Evolutionary conservation across 92 coral and sea anemone species (phyloP), one percentile per base, ranked within the genome.

Genomic region (Bergia sp.): DNA sequence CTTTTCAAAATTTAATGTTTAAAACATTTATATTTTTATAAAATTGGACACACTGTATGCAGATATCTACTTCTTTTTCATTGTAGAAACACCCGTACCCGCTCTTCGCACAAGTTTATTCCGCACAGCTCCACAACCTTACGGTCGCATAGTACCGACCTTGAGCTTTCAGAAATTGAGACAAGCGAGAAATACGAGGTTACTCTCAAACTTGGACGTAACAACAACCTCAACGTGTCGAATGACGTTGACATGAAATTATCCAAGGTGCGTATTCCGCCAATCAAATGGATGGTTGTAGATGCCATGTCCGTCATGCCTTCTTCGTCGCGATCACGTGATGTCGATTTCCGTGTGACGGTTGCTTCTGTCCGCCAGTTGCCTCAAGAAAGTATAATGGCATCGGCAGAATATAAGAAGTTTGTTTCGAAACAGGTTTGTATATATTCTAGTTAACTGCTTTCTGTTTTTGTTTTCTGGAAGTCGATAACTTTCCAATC

Each of bases 291-390:
- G 97, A 91, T 92, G 15, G 94, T 89, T 3, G 94, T 89, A 20
- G 93, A 93, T 45, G 90, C 93, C 80, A 94, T 93, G 66, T 47
- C 91, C 13, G 91, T 92, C 0, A 93, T 95, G 71, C 84, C 93
- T 2, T 15, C 80, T 41, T 0, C 49, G 29, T 53, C 92, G 18
- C 85, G 40, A 80, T 29, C 29, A 29, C 29, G 29, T 29, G 29
- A 29, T 29, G 29, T 29, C 29, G 29, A 29, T 29, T 29, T 29
- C 29, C 29, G 29, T 29, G 29, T 29, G 29, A 29, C 29, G 29
- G 29, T 29, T 29, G 29, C 29, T 29, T 29, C 29, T 29, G 29
- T 29, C 29, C 29, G 29, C 29, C 29, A 29, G 29, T 29, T 29
- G 29, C 29, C 29, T 29, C 29, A 29, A 29, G 29, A 29, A 29